Base-by-base conservation (phyloP, 2,113 vertebrate genomes). In the Hemiprocne comata region DNA sequence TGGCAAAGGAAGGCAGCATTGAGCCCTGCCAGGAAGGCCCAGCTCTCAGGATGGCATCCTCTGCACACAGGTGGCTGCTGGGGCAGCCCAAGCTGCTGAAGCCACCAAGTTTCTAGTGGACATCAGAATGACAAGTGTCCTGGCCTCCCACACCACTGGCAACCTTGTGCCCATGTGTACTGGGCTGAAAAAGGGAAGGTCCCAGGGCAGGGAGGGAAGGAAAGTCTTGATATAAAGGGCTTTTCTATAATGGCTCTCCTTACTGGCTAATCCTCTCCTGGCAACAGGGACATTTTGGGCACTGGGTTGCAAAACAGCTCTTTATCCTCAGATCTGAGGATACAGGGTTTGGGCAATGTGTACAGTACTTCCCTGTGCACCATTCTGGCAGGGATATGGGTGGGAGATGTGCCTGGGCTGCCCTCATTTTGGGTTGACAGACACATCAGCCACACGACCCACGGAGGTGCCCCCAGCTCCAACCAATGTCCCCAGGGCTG, bases 1-100 rank as follows among this genome's bases (percentile, higher is more conserved):
- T 4, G 2, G 54, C 0, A 0, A 90, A 28, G 24, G 26, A 79
- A 72, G 40, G 26, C 0, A 8, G 38, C 66, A 75, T 0, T 1
- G 2, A 85, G 44, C 50, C 44, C 60, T 64, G n/a, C 17, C 24
- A 20, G 40, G 24, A 88, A 44, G 21, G 13, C 9, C 7, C 25
- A 73, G 25, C n/a, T 69, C 67, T 51, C 1, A 0, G 28, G 9
- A 21, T 17, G 13, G n/a, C 61, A 69, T 48, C 17, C 14, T 74
- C 51, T 1, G 1, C 17, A 28, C 1, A 8, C 4, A 17, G 53
- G 14, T 50, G 42, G 31, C 48, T 80, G 57, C 91, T 81, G 57
- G 65, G 62, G 9, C 48, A 83, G 20, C 65, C 19, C 9, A 0
- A 26, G 44, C 60, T 73, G 76, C 85, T 3, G 3, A 71, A 89